Base-by-base conservation (phyloP, 2,888 invertebrate species). In the Apotomis capreana region DNA sequence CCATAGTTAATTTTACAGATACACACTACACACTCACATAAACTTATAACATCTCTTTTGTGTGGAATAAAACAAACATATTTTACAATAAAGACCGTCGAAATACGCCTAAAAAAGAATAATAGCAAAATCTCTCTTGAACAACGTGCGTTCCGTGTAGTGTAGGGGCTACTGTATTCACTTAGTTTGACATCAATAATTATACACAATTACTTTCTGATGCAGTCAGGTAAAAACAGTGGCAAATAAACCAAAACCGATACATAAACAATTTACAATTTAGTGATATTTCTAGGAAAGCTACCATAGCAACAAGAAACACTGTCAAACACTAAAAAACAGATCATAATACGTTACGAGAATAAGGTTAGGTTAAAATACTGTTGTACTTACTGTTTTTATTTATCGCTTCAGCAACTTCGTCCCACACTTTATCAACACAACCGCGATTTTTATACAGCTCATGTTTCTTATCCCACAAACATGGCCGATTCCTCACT, bases 391-490 rank as follows among this genome's bases (percentile, higher is more conserved):
- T 62, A 71, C 71, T 71, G 37, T 54, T 71, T 68, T 52, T 71
- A 4, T 57, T 61, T 8, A 62, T 3, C 15, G 36, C 71, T n/a
- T 61, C 67, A 5, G 71, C 61, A 0, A 71, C 57, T 44, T 71
- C 67, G 0, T 71, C 71, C 71, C 71, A 71, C 5, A 62, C 49
- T 37, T 61, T 67, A n/a, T 71, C 71, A 5, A 68, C 57, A 12
- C 55, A 40, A 1, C 46, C 12, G 5, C 71, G 67, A 44, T 71
- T 71, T n/a, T 71, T 71, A 44, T 71, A 65, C 15, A 67, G 57
- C 3, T 70, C 70, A 26, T 71, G 64, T 13, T 52, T 67, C 12
- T 68, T 71, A 15, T 71, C 60, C 71, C 71, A 71, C 51, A 71
- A 36, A 9, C 57, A 67, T 0, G 67, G 61, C 8, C 71, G 61